Conservation (phyloP, 1,140 invertebrate genomes). For the Reticulitermes speratus region DNA sequence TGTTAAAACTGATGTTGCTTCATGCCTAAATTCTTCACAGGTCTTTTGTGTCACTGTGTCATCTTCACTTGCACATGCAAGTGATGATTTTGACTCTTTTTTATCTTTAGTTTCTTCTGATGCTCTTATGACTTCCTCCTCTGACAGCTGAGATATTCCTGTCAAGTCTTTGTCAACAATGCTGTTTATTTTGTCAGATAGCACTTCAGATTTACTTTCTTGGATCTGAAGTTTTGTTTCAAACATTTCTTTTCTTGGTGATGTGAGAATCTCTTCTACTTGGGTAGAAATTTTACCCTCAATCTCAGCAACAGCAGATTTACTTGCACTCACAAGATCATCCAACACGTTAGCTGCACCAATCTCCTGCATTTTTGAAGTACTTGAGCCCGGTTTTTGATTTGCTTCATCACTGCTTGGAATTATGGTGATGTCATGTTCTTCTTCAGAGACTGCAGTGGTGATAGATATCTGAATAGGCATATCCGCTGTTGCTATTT, state of each 20-base stretch:
- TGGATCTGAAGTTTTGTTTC: background rate
- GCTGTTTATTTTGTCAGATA: no score
- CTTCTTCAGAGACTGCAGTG: background rate
- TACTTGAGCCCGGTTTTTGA: background rate
- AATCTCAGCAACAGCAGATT: background rate
- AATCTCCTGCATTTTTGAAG: background rate
- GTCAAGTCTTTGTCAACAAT: no score
- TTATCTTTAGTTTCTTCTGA: background rate
- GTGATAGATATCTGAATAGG: background rate
- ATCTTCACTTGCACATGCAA: background rate
- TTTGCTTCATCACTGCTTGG: background rate
- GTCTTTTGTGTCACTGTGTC: background rate
- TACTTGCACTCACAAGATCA: conserved; percentile 6
- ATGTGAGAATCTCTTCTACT: conserved; percentile 12
- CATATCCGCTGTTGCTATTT: background rate
- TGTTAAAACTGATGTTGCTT: background rate
- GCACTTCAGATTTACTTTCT: background rate
- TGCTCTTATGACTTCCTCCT: background rate
- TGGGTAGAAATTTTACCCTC: background rate
- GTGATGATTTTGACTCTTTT: background rate
- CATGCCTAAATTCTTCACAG: background rate
- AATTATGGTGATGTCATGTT: background rate
- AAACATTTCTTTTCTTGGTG: background rate
- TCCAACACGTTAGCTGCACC: conserved; percentile 7
- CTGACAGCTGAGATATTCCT: background rate